These are phyloP conservation scores for Halichoeres trimaculatus DNA, from an alignment of 2,113 vertebrate species.

Conservation along the genomic window DNA sequence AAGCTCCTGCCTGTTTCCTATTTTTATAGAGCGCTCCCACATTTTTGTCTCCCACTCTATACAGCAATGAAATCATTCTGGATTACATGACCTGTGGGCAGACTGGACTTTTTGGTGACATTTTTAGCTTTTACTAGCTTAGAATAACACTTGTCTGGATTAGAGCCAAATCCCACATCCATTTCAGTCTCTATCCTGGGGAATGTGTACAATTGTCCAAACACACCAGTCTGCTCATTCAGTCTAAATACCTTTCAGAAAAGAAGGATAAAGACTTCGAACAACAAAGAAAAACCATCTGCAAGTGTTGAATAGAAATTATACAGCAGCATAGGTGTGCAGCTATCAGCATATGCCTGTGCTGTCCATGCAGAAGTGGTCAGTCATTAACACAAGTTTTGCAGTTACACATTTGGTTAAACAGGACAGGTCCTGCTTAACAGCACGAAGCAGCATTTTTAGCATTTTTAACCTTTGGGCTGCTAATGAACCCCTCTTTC, in stretches of 20 bases:
- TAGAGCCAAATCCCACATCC: constrained; percentile 77
- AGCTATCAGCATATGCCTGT: neutral
- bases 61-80: constrained; percentile 47
- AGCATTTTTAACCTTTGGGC: constrained; percentile 20
- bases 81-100: constrained; percentile 43
- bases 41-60: neutral
- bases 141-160: constrained; percentile 72
- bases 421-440: neutral
- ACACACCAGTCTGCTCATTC: constrained; percentile 50
- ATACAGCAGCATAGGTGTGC: neutral
- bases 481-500: constrained; percentile 4
- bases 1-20: neutral
- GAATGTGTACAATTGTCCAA: constrained; percentile 62
- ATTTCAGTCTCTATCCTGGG: constrained; percentile 58
- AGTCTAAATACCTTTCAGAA: constrained; percentile 41
- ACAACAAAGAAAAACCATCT: constrained; percentile 1
- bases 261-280: neutral
- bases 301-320: neutral
- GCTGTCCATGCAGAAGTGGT: neutral
- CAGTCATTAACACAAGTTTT: constrained; percentile 14
- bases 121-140: constrained; percentile 73
- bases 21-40: constrained; percentile 5
- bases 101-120: constrained; percentile 63
- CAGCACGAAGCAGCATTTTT: constrained; percentile 7
- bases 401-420: constrained; percentile 13